Percentiles rank a stretch among this genome's conserved stretches.
These are phyloP conservation scores for Siderastrea siderea DNA, from an alignment of 92 coral and sea anemone genomes.

Conservation along the genomic window DNA sequence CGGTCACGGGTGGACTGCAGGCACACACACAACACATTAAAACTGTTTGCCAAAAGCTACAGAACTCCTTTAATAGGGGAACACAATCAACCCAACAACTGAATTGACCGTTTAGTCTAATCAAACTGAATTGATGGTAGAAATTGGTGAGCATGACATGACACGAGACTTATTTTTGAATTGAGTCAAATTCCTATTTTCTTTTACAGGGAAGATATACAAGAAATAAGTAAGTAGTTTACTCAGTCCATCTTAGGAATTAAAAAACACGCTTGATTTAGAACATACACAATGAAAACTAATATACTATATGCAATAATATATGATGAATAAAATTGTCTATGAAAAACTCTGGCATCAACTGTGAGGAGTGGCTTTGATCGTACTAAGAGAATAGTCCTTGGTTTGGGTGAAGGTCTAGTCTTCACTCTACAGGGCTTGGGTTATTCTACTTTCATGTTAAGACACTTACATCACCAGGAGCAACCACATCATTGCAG, in stretches of 20 bases:
- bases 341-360: too few relatives aligned
- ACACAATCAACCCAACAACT: too few relatives aligned
- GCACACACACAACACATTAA: background rate
- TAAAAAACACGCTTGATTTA: too few relatives aligned
- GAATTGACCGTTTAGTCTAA: background rate
- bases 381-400: background rate
- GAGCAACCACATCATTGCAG: slow-evolving; percentile 99
- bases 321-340: too few relatives aligned
- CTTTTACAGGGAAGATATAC: too few relatives aligned
- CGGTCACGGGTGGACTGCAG: slow-evolving; percentile 96
- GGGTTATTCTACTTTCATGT: background rate
- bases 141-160: background rate
- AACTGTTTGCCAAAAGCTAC: background rate
- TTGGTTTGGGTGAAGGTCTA: background rate
- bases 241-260: too few relatives aligned
- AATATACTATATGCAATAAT: too few relatives aligned
- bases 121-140: background rate
- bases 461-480: slow-evolving; percentile 92
- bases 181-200: too few relatives aligned
- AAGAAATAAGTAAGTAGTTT: too few relatives aligned
- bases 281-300: too few relatives aligned
- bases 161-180: background rate
- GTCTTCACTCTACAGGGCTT: background rate
- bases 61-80: background rate
- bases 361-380: too few relatives aligned